Percentiles rank a stretch among this genome's conserved stretches.
phyloP scores from a whole-genome alignment of 2,888 invertebrate species.

The Agrochola circellaris region DNA sequence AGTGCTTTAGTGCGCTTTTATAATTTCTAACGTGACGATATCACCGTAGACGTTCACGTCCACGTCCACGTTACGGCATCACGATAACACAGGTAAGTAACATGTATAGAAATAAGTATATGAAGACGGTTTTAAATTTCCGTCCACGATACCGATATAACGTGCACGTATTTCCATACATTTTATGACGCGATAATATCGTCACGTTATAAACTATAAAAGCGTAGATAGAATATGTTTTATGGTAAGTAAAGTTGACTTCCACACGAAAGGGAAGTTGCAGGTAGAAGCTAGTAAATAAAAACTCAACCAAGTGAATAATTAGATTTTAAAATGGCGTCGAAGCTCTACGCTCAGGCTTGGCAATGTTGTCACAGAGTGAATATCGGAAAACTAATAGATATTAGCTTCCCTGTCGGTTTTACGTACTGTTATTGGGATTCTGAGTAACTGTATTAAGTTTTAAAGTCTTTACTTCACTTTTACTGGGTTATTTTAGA shows the following conservation, averaged over 20 bases:
- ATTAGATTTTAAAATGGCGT: constrained; percentile 24
- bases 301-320: constrained; percentile 11
- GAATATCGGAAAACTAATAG: constrained; percentile 39
- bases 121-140: background rate
- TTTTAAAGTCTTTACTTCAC: background rate
- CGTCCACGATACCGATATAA: background rate
- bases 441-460: background rate
- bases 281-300: background rate
- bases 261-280: background rate
- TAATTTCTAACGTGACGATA: background rate
- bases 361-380: background rate
- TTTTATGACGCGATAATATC: background rate
- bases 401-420: constrained; percentile 16
- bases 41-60: background rate
- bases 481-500: background rate
- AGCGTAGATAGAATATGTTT: background rate
- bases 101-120: background rate
- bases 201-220: no score
- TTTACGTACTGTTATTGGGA: background rate
- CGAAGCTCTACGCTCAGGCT: background rate
- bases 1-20: background rate
- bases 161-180: background rate
- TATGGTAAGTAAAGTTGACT: background rate
- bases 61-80: background rate
- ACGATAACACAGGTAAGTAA: background rate